Percentiles rank a stretch among this genome's conserved stretches.
These are phyloP conservation scores for Crambe crambe DNA, from an alignment of 37 sponge, comb jelly and placozoan species.

Conservation along the genomic window DNA sequence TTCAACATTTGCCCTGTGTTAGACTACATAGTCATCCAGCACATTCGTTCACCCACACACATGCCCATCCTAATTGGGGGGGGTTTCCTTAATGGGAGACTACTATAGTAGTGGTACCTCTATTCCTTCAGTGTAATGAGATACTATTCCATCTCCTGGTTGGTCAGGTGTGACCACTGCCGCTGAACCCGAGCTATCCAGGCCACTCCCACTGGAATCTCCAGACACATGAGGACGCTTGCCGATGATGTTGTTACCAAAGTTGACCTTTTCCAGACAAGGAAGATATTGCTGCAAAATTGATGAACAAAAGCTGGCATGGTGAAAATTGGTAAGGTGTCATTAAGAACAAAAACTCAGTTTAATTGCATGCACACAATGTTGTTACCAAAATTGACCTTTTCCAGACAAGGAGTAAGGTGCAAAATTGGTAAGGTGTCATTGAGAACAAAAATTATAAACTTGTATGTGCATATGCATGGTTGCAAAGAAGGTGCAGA, in stretches of 20 bases:
- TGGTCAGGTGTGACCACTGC: slow-evolving; percentile 7
- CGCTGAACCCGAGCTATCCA: neutral
- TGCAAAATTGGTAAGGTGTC: too few species aligned
- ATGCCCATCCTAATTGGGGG: too few species aligned
- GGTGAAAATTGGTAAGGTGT: too few species aligned
- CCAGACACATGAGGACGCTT: neutral
- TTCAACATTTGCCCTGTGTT: too few species aligned
- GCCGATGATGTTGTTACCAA: slow-evolving; percentile 59
- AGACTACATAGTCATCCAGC: too few species aligned
- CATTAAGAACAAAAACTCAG: too few species aligned
- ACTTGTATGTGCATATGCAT: too few species aligned
- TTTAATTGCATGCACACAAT: slow-evolving; percentile 4
- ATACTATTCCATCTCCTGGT: neutral
- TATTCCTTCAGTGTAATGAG: slow-evolving; percentile 10
- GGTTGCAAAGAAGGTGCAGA: too few species aligned
- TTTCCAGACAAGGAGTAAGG: slow-evolving; percentile 55
- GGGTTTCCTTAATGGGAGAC: too few species aligned
- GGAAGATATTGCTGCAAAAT: slow-evolving; percentile 59
- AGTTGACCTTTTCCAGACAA: slow-evolving; percentile 55
- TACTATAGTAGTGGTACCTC: too few species aligned
- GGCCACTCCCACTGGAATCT: neutral
- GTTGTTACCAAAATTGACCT: slow-evolving; percentile 69
- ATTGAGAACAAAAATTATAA: too few species aligned
- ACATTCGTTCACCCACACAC: too few species aligned
- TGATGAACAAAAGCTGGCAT: neutral